phyloP scores from a whole-genome alignment of 2,113 vertebrate genomes.

The Piprites chloris region DNA sequence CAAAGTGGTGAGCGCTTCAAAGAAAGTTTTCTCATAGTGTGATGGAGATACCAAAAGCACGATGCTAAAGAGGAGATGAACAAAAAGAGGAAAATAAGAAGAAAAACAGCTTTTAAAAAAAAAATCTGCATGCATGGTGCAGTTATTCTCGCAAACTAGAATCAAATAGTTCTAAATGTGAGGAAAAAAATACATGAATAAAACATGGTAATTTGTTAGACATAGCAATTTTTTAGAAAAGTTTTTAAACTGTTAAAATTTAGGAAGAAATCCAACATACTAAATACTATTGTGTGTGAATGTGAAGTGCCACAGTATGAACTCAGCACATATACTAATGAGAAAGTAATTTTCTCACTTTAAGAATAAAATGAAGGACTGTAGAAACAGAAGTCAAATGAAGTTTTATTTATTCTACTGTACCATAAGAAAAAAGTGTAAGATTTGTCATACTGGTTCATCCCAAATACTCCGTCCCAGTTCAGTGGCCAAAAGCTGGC shows the following conservation, averaged over 20 bases:
- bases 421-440: background rate
- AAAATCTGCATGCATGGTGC: background rate
- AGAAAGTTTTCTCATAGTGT: background rate
- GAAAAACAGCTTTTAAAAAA: background rate
- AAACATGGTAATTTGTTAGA: background rate
- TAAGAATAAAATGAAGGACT: background rate
- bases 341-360: background rate
- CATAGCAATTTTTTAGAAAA: background rate
- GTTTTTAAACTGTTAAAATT: background rate
- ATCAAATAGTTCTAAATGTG: background rate
- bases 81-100: background rate
- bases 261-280: background rate
- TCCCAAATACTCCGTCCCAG: background rate
- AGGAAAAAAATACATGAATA: background rate
- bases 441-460: background rate
- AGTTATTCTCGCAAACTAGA: background rate
- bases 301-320: background rate
- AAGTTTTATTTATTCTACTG: background rate
- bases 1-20: background rate
- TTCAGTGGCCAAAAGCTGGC: background rate
- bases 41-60: background rate
- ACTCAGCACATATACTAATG: background rate
- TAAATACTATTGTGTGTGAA: background rate
- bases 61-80: background rate
- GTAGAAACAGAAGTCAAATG: background rate